Evolutionary conservation across 2,888 invertebrate species (phyloP).

Genomic region (Limnephilus marmoratus): DNA sequence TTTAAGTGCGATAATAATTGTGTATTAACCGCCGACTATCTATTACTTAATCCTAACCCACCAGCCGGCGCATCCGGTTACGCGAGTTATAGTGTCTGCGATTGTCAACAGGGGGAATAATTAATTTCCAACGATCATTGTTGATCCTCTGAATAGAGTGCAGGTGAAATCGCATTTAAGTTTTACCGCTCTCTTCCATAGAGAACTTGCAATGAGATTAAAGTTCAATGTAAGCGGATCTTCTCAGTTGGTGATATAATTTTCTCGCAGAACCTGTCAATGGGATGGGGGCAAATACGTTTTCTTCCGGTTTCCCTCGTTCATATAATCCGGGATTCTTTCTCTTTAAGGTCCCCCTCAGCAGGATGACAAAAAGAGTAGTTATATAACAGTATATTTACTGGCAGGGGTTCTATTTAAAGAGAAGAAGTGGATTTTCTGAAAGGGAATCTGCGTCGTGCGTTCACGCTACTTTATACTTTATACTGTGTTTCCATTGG

Average conservation of each 20-base stretch:
- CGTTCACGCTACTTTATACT: neutral
- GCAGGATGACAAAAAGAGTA: neutral
- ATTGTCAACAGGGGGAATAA: neutral
- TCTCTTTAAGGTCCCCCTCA: neutral
- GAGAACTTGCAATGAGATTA: neutral
- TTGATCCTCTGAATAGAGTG: neutral
- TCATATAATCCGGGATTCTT: neutral
- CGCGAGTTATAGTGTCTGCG: neutral
- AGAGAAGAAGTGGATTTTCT: neutral
- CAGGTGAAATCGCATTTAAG: neutral
- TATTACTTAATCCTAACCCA: neutral
- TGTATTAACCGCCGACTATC: neutral
- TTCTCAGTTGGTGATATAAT: neutral
- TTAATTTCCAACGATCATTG: neutral
- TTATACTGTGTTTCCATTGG: neutral
- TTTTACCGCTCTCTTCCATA: neutral
- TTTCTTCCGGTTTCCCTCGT: neutral
- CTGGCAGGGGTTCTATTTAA: neutral
- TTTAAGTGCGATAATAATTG: neutral
- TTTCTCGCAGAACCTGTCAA: neutral
- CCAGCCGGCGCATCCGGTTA: neutral
- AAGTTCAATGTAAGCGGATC: neutral
- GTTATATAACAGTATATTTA: neutral
- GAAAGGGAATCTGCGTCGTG: neutral
- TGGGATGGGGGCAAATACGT: neutral